Evolutionary conservation across 2,888 invertebrate genomes (phyloP), one percentile per base, ranked within the genome.

Genomic region (Venusia cambrica): DNA sequence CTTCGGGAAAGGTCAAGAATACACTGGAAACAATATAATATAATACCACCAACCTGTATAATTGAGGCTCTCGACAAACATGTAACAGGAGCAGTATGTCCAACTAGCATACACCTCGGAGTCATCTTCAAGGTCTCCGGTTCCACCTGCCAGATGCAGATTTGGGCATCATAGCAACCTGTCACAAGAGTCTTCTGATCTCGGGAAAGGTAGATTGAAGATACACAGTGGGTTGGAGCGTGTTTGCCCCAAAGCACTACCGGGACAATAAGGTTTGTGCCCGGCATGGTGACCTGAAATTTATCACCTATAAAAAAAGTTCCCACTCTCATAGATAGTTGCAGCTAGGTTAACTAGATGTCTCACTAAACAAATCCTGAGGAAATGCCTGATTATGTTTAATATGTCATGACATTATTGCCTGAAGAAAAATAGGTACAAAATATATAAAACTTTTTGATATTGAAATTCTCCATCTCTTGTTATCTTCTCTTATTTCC

Each of bases 111-210:
- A 76, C 96, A 97, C 37, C 97, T 89, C 0, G 99, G 99, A 4
- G 93, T 95, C 92, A 98, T 95, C 91, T 95, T 93, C 43, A 96
- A 72, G 0, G 92, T 92, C 48, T 92, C 92, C 0, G 95, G 93
- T 52, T 96, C 93, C 1, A 73, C 73, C 63, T 88, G 90, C 99
- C 99, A 99, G 28, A 99, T 90, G 69, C 97, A 97, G 56, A 99
- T 96, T 78, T 99, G 99, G 3, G 99, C 99, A 85, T 99, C 99
- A 65, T 98, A 96, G 75, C 98, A 97, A 14, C 98, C 99, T 1
- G 99, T 99, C 24, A 98, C 95, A 24, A 99, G 88, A 4, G 96
- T 97, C 71, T 92, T 93, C 73, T 97, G 95, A 80, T 98, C 97
- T 40, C 94, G 91, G 8, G 98, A 97, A 32, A 98, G 88, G 66